Percentiles rank a stretch among this genome's conserved stretches.
Conservation (phyloP, 1,140 invertebrate genomes). For the Penaeus chinensis region DNA sequence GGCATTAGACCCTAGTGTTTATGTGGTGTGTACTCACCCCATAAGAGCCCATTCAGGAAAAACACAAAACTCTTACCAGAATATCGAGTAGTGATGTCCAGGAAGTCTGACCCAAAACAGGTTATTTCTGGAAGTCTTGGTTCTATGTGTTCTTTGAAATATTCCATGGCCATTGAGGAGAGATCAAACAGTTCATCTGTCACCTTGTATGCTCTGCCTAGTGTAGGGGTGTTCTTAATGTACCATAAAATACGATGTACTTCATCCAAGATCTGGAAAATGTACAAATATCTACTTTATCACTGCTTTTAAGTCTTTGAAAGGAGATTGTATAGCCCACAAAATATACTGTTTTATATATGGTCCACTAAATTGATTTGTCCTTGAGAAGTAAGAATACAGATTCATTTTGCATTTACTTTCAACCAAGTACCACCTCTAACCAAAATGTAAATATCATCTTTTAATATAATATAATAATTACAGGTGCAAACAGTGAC, state of each 20-base stretch:
- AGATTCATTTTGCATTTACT: neutral
- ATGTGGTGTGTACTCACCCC: too few species aligned
- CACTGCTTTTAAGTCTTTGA: neutral
- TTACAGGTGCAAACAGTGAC: too few species aligned
- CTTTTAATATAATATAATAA: too few species aligned
- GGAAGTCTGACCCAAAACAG: conserved; percentile 85
- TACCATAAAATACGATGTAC: conserved; percentile 85
- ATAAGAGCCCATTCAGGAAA: neutral
- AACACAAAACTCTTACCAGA: conserved; percentile 26
- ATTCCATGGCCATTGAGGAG: conserved; percentile 93
- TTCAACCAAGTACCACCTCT: neutral
- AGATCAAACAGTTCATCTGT: conserved; percentile 92
- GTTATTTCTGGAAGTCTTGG: conserved; percentile 86
- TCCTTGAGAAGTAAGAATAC: neutral
- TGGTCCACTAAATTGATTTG: neutral
- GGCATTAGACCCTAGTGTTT: too few species aligned
- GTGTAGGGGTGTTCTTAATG: conserved; percentile 80
- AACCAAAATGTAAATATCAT: neutral
- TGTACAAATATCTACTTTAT: neutral
- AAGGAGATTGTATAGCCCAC: neutral
- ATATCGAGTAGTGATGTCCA: conserved; percentile 72
- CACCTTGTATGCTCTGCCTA: conserved; percentile 86
- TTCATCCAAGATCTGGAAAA: conserved; percentile 75
- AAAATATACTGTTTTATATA: neutral
- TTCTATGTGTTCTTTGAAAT: conserved; percentile 90